Percentiles rank a stretch among this genome's conserved stretches.
phyloP scores from a whole-genome alignment of 2,797 vertebrate species.

The Onychomys torridus region DNA sequence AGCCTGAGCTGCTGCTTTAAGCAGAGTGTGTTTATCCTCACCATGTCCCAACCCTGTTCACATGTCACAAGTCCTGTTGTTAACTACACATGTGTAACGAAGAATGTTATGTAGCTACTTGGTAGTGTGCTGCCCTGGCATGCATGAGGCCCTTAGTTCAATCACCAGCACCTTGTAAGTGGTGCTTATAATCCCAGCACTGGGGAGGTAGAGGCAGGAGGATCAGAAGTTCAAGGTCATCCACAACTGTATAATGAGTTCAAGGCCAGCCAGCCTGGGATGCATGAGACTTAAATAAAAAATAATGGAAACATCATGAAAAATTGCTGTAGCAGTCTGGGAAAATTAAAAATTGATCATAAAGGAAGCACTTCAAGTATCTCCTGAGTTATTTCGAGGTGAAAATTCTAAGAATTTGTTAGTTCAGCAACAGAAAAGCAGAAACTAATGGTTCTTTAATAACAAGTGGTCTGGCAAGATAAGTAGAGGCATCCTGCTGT shows the following conservation, averaged over 20 bases:
- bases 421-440: conserved; percentile 26
- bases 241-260: neutral
- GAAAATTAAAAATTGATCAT: conserved; percentile 15
- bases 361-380: neutral
- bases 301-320: neutral
- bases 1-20: neutral
- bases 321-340: neutral
- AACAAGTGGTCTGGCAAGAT: neutral
- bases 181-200: neutral
- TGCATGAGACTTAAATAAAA: neutral
- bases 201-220: neutral
- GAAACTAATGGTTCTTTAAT: neutral
- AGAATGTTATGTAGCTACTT: neutral
- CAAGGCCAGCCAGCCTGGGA: neutral
- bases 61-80: neutral
- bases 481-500: neutral
- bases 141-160: neutral
- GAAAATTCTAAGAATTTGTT: conserved; percentile 35
- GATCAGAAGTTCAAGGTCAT: neutral
- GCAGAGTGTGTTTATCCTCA: neutral
- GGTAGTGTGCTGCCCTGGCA: neutral
- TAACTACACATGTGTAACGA: neutral
- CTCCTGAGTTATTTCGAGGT: neutral
- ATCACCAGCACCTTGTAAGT: neutral
- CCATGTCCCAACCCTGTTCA: neutral